Base-by-base conservation (phyloP, 2,888 invertebrate species). In the Apeira syringaria region DNA sequence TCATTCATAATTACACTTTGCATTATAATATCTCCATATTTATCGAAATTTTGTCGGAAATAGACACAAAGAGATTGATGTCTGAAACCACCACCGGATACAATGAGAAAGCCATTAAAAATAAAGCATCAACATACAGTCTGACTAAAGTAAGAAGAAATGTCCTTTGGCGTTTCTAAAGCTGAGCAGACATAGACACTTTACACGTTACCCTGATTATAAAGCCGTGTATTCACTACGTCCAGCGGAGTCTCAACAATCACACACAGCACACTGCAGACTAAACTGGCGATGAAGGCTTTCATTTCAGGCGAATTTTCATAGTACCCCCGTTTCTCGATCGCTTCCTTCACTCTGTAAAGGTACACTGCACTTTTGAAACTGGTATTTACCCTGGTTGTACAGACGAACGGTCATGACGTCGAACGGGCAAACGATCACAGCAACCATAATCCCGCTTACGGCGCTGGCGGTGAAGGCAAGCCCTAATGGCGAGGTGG, bases 241-340 rank as follows among this genome's bases (percentile, higher is more conserved):
- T 98, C 97, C 72, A 97, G 94, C 0, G 98, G 97, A 1, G 96
- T 95, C 93, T 97, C 97, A 53, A 93, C 91, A 27, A 94, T 62
- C 7, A 94, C 93, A 47, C 96, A 93, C 15, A 94, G 92, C 42
- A 95, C 84, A 18, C 97, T 96, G 61, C 96, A 94, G 4, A 94
- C 84, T 74, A 96, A 89, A 65, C 96, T 95, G 7, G 95, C 94
- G 3, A 91, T 67, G 64, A 96, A 93, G 0, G 96, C 93, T 52
- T 93, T 92, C 34, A 92, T 62, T 52, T 92, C 84, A 7, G 94
- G 93, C 24, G 91, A 90, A 35, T 88, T 72, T 24, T 84, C 74
- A 63, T 91, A 76, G 59, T 71, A 76, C 9, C 79, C 84, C 20
- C 63, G 61, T 20, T 58, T 51, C 45, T 64, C 53, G 46, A 88